Conservation (phyloP, 2,113 vertebrate species). For the Crotalus helleri region DNA sequence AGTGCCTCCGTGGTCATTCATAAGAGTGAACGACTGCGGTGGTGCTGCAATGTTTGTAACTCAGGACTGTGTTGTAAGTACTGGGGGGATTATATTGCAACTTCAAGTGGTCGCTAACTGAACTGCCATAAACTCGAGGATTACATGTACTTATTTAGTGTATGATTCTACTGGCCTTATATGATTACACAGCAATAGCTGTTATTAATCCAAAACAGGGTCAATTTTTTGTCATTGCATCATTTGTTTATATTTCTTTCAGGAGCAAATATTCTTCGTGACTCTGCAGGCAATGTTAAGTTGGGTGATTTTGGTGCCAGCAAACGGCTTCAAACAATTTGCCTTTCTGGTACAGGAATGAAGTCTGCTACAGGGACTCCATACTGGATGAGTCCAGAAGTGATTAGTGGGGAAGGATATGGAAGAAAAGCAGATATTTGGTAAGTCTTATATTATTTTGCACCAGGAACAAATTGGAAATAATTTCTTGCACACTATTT, state of each 20-base stretch:
- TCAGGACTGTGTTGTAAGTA: too few relatives aligned
- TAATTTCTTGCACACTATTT: not conserved
- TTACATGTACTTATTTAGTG: not conserved
- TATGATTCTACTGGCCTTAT: not conserved
- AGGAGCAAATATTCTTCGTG: constrained; percentile 97
- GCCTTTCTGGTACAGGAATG: constrained; percentile 95
- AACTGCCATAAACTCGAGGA: too few relatives aligned
- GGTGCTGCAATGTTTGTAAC: too few relatives aligned
- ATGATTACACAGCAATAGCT: too few relatives aligned
- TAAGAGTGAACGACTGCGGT: too few relatives aligned
- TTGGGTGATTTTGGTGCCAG: constrained; percentile 98
- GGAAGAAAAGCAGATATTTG: constrained; percentile 98
- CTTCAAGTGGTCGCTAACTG: too few relatives aligned
- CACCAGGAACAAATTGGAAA: not conserved
- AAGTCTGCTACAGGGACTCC: constrained; percentile 97
- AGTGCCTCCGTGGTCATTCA: too few relatives aligned
- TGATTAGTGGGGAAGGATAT: constrained; percentile 97
- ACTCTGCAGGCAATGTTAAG: constrained; percentile 96
- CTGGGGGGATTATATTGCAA: too few relatives aligned
- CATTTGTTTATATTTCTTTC: constrained; percentile 27
- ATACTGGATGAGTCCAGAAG: constrained; percentile 99
- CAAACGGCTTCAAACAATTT: constrained; percentile 95
- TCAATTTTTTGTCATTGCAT: not conserved
- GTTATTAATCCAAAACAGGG: not conserved
- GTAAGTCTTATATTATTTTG: constrained; percentile 68